Percentiles rank a stretch among this genome's conserved stretches.
Conservation (phyloP, 1,140 invertebrate genomes). For the Vanessa tameamea region DNA sequence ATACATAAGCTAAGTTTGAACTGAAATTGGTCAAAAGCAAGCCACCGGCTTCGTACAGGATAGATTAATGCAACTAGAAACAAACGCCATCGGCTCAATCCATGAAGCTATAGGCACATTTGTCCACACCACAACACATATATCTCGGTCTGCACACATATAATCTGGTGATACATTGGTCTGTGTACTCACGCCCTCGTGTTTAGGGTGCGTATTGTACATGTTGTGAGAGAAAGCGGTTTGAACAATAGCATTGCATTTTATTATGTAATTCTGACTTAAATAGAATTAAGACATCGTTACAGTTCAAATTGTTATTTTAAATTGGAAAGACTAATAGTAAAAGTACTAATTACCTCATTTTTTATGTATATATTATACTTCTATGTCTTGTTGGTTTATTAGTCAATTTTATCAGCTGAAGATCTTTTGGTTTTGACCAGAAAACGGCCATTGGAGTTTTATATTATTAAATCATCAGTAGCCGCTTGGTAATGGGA, state of each 20-base stretch:
- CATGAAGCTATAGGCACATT: conserved; percentile 49
- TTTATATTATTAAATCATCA: too few species aligned
- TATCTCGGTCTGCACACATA: conserved; percentile 61
- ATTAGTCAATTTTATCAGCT: too few species aligned
- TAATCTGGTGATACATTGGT: conserved; percentile 73
- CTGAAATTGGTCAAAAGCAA: conserved; percentile 28
- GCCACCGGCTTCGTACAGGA: conserved; percentile 33
- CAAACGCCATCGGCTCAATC: conserved; percentile 47
- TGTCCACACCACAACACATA: conserved; percentile 52
- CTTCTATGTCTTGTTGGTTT: too few species aligned
- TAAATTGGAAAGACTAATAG: too few species aligned
- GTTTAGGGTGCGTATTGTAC: conserved; percentile 51
- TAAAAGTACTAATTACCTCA: too few species aligned
- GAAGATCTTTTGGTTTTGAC: too few species aligned
- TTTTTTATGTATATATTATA: too few species aligned
- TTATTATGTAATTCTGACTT: not conserved
- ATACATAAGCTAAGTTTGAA: conserved; percentile 9
- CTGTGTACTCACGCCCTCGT: conserved; percentile 65
- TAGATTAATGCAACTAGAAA: conserved; percentile 45
- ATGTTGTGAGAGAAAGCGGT: conserved; percentile 30
- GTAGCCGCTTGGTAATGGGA: too few species aligned
- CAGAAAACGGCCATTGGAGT: too few species aligned
- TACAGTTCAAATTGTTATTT: too few species aligned
- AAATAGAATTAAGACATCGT: too few species aligned
- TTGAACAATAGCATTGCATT: not conserved